Evolutionary conservation across 2,888 invertebrate species (phyloP).

Genomic region (Napeogenes inachia): DNA sequence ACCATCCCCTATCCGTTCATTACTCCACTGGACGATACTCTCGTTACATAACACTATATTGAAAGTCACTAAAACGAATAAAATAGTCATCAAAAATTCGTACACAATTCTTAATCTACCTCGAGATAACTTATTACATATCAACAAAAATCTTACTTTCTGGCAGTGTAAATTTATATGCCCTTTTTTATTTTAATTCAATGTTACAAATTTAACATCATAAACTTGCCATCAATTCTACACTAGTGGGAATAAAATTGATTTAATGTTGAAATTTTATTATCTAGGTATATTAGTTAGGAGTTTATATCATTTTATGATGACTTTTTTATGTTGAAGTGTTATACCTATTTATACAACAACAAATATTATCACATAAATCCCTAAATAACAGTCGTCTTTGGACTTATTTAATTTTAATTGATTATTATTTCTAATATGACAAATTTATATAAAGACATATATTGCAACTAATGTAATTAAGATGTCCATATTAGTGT

Average conservation of each 20-base stretch:
- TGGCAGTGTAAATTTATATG: conserved; percentile 57
- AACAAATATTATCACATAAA: conserved; percentile 72
- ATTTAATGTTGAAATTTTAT: conserved; percentile 12
- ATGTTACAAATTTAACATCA: conserved; percentile 30
- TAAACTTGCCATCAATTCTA: conserved; percentile 25
- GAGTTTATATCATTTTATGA: conserved; percentile 49
- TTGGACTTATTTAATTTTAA: conserved; percentile 55
- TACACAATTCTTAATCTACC: conserved; percentile 59
- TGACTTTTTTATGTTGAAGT: conserved; percentile 36
- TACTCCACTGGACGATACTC: conserved; percentile 54
- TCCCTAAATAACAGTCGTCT: conserved; percentile 68
- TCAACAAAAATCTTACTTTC: conserved; percentile 52
- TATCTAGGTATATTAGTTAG: conserved; percentile 17
- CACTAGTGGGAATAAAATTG: conserved; percentile 21
- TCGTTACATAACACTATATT: conserved; percentile 34
- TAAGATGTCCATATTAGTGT: conserved; percentile 60
- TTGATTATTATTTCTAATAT: conserved; percentile 37
- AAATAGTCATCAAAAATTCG: conserved; percentile 71
- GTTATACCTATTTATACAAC: conserved; percentile 57
- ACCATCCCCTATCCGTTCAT: conserved; percentile 30
- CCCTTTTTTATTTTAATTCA: conserved; percentile 34
- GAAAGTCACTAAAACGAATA: conserved; percentile 55
- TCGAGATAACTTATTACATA: conserved; percentile 46
- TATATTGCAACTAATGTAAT: conserved; percentile 51
- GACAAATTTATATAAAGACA: conserved; percentile 33